These are phyloP conservation scores for Calosoma granatense DNA, from an alignment of 1,140 invertebrate genomes.

Conservation along the genomic window DNA sequence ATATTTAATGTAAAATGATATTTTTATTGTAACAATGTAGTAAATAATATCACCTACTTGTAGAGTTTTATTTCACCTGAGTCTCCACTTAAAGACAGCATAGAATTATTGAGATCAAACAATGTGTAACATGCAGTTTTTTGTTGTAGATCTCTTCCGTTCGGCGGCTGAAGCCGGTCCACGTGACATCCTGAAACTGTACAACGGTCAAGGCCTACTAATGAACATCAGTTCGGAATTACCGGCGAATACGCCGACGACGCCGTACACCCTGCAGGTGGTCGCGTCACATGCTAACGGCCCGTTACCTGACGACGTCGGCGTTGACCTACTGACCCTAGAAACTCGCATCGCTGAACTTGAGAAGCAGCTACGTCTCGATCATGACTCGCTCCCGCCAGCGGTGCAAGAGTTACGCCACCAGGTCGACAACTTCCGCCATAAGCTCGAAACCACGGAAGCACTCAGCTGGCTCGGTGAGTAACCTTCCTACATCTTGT, in stretches of 20 bases:
- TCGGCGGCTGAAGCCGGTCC: slow-evolving; percentile 50
- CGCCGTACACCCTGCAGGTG: slow-evolving; percentile 42
- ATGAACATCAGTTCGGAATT: slow-evolving; percentile 54
- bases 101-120: too few species aligned
- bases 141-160: slow-evolving; percentile 47
- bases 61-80: too few species aligned
- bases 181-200: slow-evolving; percentile 50
- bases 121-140: too few species aligned
- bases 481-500: too few species aligned
- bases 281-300: slow-evolving; percentile 31
- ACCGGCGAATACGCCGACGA: slow-evolving; percentile 46
- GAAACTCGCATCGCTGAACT: slow-evolving; percentile 47
- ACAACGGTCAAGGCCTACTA: slow-evolving; percentile 46
- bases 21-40: too few species aligned
- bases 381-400: slow-evolving; percentile 39
- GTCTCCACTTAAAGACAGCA: too few species aligned
- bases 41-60: too few species aligned
- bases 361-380: slow-evolving; percentile 47
- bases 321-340: slow-evolving; percentile 33
- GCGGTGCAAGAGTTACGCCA: slow-evolving; percentile 49
- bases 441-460: slow-evolving; percentile 58
- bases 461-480: slow-evolving; percentile 60
- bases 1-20: too few species aligned
- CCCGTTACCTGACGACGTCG: slow-evolving; percentile 29
- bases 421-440: slow-evolving; percentile 53